These are phyloP conservation scores for Ceuthmochares aereus DNA, from an alignment of 2,113 vertebrate genomes.

Conservation along the genomic window DNA sequence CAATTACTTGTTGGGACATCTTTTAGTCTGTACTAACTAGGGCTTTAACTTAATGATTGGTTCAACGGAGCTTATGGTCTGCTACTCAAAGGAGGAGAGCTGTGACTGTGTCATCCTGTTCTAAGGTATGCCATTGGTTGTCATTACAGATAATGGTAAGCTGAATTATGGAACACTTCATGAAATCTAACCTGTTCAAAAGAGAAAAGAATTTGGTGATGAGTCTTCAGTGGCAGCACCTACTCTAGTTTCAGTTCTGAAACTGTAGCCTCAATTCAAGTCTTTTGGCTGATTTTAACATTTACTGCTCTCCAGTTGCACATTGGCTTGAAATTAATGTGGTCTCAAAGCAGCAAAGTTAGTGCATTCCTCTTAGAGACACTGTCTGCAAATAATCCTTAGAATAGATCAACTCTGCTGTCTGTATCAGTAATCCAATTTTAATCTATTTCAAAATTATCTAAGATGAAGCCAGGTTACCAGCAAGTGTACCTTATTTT, in stretches of 20 bases:
- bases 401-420: neutral
- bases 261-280: neutral
- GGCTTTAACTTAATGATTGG: neutral
- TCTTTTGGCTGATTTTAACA: neutral
- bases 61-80: neutral
- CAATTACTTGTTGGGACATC: neutral
- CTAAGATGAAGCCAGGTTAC: neutral
- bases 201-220: neutral
- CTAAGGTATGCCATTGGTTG: neutral
- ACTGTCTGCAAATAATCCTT: slow-evolving; percentile 57
- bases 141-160: neutral
- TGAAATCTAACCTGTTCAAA: neutral
- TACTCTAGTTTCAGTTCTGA: neutral
- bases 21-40: neutral
- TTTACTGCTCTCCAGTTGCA: neutral
- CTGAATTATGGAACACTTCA: neutral
- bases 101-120: neutral
- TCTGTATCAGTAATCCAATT: neutral
- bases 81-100: neutral
- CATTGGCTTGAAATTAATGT: slow-evolving; percentile 22
- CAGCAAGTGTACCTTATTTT: neutral
- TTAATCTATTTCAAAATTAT: neutral
- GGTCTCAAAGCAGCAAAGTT: slow-evolving; percentile 48
- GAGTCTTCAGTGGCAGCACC: neutral
- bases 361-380: slow-evolving; percentile 17